Conservation (phyloP, 2,888 invertebrate genomes). For the Parasteatoda lunata region DNA sequence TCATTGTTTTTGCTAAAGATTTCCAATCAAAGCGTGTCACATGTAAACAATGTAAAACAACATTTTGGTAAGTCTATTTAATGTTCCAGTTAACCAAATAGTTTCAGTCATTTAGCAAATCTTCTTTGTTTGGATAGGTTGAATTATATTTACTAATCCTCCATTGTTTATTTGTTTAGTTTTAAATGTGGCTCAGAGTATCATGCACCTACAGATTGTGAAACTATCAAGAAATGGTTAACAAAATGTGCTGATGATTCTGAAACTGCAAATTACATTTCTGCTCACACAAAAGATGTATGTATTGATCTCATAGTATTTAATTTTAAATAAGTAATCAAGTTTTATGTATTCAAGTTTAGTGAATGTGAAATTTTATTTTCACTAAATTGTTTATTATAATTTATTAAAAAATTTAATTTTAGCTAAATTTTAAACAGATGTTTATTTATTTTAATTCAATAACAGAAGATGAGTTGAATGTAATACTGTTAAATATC, state of each 20-base stretch:
- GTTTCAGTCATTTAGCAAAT: neutral
- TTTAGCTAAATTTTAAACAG: too few species aligned
- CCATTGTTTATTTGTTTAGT: slow-evolving; percentile 74
- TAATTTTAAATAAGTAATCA: neutral
- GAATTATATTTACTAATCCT: neutral
- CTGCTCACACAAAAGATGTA: slow-evolving; percentile 95
- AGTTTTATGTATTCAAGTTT: neutral
- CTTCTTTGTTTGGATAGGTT: neutral
- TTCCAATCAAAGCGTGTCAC: slow-evolving; percentile 88
- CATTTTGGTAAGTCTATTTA: slow-evolving; percentile 84
- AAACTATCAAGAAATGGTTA: slow-evolving; percentile 95
- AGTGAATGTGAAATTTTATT: neutral
- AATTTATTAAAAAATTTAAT: neutral
- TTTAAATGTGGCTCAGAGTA: slow-evolving; percentile 96
- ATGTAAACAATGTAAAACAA: slow-evolving; percentile 90
- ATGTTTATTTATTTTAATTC: too few species aligned
- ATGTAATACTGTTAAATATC: too few species aligned
- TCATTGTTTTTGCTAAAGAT: slow-evolving; percentile 89
- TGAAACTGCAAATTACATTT: slow-evolving; percentile 99
- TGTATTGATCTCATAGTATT: slow-evolving; percentile 70
- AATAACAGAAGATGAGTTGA: too few species aligned
- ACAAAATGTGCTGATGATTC: slow-evolving; percentile 99
- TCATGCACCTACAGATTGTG: slow-evolving; percentile 98
- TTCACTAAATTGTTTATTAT: neutral
- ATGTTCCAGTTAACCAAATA: neutral